Conservation (phyloP, 2,113 vertebrate genomes). For the Pan paniscus region DNA sequence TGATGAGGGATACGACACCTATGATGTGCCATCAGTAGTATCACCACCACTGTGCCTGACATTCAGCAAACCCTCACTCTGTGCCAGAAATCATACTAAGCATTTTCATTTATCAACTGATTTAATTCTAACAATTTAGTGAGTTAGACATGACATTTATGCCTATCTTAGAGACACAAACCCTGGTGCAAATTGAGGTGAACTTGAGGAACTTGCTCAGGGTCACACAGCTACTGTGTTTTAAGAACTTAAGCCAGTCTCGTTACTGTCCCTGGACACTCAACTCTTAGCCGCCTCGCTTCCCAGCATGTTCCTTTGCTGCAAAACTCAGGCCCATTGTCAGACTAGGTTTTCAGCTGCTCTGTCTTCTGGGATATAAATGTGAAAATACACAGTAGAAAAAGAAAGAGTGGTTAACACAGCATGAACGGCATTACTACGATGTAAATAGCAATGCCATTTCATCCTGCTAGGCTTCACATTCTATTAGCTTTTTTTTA, state of each 20-base stretch:
- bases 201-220: neutral
- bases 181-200: neutral
- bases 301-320: neutral
- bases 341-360: neutral
- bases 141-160: neutral
- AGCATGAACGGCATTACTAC: neutral
- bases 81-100: neutral
- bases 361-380: neutral
- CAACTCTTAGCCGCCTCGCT: accelerated
- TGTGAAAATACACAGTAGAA: neutral
- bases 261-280: neutral
- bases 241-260: neutral
- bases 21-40: too few species aligned
- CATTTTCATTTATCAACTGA: neutral
- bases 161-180: neutral
- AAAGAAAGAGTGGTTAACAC: neutral
- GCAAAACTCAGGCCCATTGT: neutral
- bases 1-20: neutral
- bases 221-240: neutral
- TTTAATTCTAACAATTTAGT: neutral
- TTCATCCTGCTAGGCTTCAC: conserved; percentile 54
- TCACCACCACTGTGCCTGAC: too few species aligned
- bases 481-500: conserved; percentile 50
- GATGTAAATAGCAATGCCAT: neutral
- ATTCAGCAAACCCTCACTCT: neutral